phyloP scores from a whole-genome alignment of 2,888 invertebrate species.

The Lamproptera curius region DNA sequence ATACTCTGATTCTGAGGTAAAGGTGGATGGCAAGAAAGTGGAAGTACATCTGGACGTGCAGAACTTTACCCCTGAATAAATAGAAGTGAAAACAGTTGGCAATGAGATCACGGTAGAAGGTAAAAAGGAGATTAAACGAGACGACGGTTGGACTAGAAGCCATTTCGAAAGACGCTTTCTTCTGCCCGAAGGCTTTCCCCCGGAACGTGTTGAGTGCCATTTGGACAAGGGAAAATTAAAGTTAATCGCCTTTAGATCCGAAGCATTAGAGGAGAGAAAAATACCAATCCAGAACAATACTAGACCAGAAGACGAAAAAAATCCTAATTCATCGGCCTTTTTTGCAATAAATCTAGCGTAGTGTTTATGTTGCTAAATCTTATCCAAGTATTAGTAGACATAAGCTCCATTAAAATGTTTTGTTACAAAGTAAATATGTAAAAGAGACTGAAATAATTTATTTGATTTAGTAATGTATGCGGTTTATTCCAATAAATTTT shows the following conservation, averaged over 20 bases:
- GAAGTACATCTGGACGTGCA: slow-evolving; percentile 86
- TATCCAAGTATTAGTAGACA: no score
- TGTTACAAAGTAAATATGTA: neutral
- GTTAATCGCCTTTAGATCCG: slow-evolving; percentile 80
- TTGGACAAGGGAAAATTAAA: slow-evolving; percentile 87
- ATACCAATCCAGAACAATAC: slow-evolving; percentile 57
- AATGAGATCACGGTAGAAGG: slow-evolving; percentile 86
- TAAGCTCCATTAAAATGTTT: no score
- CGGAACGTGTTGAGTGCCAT: slow-evolving; percentile 84
- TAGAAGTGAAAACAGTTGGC: slow-evolving; percentile 87
- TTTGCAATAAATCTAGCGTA: no score
- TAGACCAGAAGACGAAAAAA: slow-evolving; percentile 17
- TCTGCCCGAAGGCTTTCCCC: slow-evolving; percentile 86
- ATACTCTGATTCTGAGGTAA: slow-evolving; percentile 76
- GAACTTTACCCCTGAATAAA: slow-evolving; percentile 88
- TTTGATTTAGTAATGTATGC: neutral
- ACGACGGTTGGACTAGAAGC: slow-evolving; percentile 85
- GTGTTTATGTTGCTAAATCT: no score
- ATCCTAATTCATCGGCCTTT: no score
- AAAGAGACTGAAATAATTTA: no score
- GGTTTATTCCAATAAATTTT: neutral
- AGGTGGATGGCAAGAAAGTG: slow-evolving; percentile 81
- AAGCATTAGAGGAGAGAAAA: slow-evolving; percentile 52
- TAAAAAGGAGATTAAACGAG: slow-evolving; percentile 86
- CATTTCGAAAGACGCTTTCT: slow-evolving; percentile 87